Percentiles rank a stretch among this genome's conserved stretches.
phyloP scores from a whole-genome alignment of 1,140 invertebrate species.

The Penaeus indicus region DNA sequence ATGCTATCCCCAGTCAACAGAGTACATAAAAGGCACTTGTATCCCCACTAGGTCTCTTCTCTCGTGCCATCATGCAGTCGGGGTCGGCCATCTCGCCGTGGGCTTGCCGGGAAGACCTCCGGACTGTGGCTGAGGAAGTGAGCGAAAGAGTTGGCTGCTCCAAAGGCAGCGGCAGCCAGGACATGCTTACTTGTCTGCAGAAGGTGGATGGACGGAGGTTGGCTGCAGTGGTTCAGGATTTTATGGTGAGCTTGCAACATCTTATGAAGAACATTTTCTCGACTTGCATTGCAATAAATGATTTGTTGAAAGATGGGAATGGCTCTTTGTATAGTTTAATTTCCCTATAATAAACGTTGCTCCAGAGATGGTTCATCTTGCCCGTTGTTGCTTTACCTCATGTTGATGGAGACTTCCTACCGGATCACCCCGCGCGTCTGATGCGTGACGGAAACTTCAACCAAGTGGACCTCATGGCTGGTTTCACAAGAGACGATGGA shows the following conservation, averaged over 20 bases:
- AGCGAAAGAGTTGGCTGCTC: neutral
- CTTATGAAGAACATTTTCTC: neutral
- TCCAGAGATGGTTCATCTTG: neutral
- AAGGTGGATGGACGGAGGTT: neutral
- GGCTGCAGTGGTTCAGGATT: neutral
- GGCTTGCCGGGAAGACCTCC: constrained; percentile 65
- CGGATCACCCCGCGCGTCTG: neutral
- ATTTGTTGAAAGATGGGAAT: neutral
- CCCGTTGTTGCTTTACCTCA: neutral
- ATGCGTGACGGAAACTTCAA: neutral
- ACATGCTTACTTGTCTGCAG: neutral
- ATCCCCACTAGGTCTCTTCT: constrained; percentile 68
- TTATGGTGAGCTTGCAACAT: neutral
- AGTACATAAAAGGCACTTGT: neutral
- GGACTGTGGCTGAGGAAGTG: neutral
- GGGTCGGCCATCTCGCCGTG: constrained; percentile 68
- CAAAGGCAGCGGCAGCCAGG: neutral
- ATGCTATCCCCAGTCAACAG: no score
- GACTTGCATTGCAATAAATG: neutral
- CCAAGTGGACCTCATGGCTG: constrained; percentile 2
- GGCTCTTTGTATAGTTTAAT: no score
- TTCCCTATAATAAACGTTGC: no score
- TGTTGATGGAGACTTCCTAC: neutral
- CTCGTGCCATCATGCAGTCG: constrained; percentile 68
- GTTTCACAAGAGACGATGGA: constrained; percentile 1